Base-by-base conservation (phyloP, 2,113 vertebrate genomes). In the Crocuta crocuta region DNA sequence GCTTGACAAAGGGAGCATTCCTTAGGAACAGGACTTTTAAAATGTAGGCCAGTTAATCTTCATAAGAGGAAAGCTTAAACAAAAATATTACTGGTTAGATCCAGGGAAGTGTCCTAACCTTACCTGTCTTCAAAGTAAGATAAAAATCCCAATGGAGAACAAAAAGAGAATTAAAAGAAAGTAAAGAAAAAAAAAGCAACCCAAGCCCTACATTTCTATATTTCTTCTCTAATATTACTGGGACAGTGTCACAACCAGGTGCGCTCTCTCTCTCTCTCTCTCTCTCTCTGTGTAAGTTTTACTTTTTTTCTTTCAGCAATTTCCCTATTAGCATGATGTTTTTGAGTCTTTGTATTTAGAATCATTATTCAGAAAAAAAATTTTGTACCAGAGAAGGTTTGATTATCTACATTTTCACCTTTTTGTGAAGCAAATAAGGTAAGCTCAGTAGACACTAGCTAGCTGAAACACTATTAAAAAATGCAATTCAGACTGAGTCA, bases 361-460 rank as follows among this genome's bases (percentile, higher is more conserved):
- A 97, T 97, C 48, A 93, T 96, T 97, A 95, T 98, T 98, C 83
- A 95, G 78, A 58, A 94, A 96, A 95, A 95, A 93, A 94, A 85
- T 93, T 86, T 93, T 87, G 96, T 96, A 53, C 73, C 65, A 93
- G 74, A 94, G 81, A 91, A 84, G 26, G 11, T 98, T 58, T 97
- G 95, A 97, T 98, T 97, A 97, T 90, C 85, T 91, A 12, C n/a
- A 33, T 86, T 86, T 97, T 90, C 55, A 95, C 35, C 80, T 98
- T 97, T 97, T 98, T 88, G 61, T 97, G 97, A 98, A 95, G 63
- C 94, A 98, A 95, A 96, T 90, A 96, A 97, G 66, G 66, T 89
- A 73, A 79, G 9, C 85, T 98, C 83, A 73, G 85, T 93, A 95
- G 94, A 43, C 65, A 97, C 65, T 39, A 71, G 31, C 88, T 81